Conservation (phyloP, 2,113 vertebrate species). For the Odontesthes bonariensis region DNA sequence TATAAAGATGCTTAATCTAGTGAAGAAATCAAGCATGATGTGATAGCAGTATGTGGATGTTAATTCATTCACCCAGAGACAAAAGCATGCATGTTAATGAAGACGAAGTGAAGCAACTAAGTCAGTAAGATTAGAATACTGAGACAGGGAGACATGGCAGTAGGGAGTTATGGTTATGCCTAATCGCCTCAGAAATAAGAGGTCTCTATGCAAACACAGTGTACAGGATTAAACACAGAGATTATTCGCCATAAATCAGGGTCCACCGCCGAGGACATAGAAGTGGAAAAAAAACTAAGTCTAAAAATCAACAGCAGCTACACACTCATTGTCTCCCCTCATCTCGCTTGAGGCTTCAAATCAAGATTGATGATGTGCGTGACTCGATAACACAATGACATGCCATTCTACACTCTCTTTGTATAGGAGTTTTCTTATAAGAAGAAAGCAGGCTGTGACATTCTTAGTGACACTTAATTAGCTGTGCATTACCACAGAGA, state of each 20-base stretch:
- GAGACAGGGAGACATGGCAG: constrained; percentile 17
- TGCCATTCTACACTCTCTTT: constrained; percentile 48
- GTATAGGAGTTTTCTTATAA: constrained; percentile 54
- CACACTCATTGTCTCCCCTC: constrained; percentile 35
- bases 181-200: constrained; percentile 31
- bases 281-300: constrained; percentile 9
- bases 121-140: neutral
- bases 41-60: constrained; percentile 21
- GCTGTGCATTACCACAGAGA: constrained; percentile 51
- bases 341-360: constrained; percentile 49
- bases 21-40: constrained; percentile 38
- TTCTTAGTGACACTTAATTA: constrained; percentile 76
- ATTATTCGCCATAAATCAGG: constrained; percentile 33
- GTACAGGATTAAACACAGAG: constrained; percentile 33
- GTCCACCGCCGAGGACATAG: constrained; percentile 2
- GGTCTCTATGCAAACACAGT: constrained; percentile 12
- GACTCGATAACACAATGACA: constrained; percentile 53
- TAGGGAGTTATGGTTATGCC: constrained; percentile 4
- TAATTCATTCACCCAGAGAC: constrained; percentile 23
- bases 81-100: constrained; percentile 38
- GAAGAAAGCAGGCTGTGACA: constrained; percentile 57
- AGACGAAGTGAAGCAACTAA: constrained; percentile 3
- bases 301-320: constrained; percentile 29
- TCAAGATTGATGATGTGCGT: constrained; percentile 76
- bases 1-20: constrained; percentile 33